A percentile compares a stretch with the other conserved stretches of the same genome.
Evolutionary conservation across 2,888 invertebrate species (phyloP).

Genomic region (Yponomeuta evonymella): DNA sequence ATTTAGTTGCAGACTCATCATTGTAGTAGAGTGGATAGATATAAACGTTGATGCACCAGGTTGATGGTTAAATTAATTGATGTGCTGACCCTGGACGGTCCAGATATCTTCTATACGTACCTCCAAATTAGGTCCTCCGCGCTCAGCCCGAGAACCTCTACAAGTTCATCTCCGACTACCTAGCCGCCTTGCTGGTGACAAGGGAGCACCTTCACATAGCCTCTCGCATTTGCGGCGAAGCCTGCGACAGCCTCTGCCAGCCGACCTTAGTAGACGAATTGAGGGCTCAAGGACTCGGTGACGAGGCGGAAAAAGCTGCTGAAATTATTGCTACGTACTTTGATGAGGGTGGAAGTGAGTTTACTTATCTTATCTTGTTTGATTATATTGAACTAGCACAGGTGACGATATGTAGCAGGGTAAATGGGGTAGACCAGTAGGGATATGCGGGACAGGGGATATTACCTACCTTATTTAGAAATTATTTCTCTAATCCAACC

Average conservation of each 20-base stretch:
- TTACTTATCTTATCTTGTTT: neutral
- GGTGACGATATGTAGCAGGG: too few species aligned
- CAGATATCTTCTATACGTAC: too few species aligned
- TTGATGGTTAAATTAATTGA: neutral
- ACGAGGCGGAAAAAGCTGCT: conserved; percentile 29
- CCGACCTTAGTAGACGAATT: conserved; percentile 42
- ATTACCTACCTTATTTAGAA: too few species aligned
- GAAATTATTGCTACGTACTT: conserved; percentile 39
- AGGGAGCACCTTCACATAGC: conserved; percentile 73
- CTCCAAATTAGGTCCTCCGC: conserved; percentile 75
- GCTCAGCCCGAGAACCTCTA: conserved; percentile 79
- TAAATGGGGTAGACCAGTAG: too few species aligned
- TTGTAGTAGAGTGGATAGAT: too few species aligned
- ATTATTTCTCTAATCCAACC: too few species aligned
- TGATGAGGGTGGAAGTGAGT: conserved; percentile 33
- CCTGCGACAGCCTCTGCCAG: conserved; percentile 35
- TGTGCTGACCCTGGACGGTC: neutral
- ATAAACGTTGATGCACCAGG: too few species aligned
- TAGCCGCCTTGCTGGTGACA: conserved; percentile 79
- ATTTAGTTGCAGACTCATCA: too few species aligned
- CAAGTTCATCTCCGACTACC: conserved; percentile 81
- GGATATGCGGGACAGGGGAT: too few species aligned
- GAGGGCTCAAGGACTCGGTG: conserved; percentile 35
- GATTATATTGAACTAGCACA: too few species aligned
- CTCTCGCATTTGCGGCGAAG: conserved; percentile 35